A percentile compares a stretch with the other conserved stretches of the same genome.
Evolutionary conservation across 1,140 invertebrate species (phyloP).

Genomic region (Magallana gigas): DNA sequence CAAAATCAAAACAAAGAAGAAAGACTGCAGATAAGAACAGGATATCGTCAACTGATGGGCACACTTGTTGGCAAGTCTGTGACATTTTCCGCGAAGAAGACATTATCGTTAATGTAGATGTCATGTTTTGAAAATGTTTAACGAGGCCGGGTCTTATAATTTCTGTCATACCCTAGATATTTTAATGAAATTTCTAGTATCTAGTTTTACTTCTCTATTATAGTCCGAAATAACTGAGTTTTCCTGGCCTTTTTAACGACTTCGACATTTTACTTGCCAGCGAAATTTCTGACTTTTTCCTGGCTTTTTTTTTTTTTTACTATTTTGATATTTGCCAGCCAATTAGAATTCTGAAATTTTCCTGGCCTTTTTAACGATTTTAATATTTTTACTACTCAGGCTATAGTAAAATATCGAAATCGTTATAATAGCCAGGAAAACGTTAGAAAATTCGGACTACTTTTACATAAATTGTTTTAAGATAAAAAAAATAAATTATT

Average conservation of each 20-base stretch:
- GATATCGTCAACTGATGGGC: not conserved
- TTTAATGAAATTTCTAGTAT: not conserved
- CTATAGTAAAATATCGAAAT: not conserved
- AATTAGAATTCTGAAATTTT: not conserved
- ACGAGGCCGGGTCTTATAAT: not conserved
- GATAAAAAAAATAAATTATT: not conserved
- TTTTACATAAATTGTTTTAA: not conserved
- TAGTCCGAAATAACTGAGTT: not conserved
- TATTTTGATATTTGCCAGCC: not conserved
- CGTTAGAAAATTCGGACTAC: not conserved
- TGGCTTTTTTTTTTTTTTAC: not conserved
- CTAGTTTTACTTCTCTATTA: not conserved
- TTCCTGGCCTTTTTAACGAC: not conserved
- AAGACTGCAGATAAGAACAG: not conserved
- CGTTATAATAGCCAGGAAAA: not conserved
- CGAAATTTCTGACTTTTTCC: not conserved
- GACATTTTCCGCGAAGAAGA: not conserved
- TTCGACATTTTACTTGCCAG: not conserved
- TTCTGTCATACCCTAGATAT: not conserved
- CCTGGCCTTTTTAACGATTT: not conserved
- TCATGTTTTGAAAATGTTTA: not conserved
- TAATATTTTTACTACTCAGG: not conserved
- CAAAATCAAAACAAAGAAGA: constrained; percentile 24
- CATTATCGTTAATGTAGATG: not conserved
- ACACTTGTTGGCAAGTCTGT: not conserved